These are phyloP conservation scores for Chloropsis cyanopogon DNA, from an alignment of 2,113 vertebrate species.

Conservation along the genomic window DNA sequence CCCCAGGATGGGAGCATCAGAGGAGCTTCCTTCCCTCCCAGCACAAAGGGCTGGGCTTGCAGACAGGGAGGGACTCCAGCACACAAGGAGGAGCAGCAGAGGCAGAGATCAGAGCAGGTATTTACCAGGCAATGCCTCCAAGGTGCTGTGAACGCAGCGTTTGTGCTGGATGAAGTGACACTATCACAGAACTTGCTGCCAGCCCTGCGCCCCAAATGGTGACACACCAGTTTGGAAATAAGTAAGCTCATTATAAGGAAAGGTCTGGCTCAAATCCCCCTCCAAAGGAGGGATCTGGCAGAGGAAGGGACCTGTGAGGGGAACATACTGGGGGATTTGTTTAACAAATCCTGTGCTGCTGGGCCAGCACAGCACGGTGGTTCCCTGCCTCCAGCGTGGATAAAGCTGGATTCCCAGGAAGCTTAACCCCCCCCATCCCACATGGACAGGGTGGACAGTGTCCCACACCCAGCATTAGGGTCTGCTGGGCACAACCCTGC, in stretches of 20 bases:
- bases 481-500: neutral
- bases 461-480: neutral
- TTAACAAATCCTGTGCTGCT: neutral
- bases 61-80: neutral
- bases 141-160: conserved; percentile 23
- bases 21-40: neutral
- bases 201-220: neutral
- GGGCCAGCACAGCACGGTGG: neutral
- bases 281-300: conserved; percentile 10
- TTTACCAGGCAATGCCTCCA: neutral
- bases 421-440: neutral
- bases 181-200: neutral
- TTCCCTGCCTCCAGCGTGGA: neutral
- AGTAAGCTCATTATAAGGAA: neutral
- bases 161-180: conserved; percentile 36
- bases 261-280: neutral
- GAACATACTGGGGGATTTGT: conserved; percentile 38
- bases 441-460: neutral
- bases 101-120: conserved; percentile 26
- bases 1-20: rapidly evolving
- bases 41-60: neutral
- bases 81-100: neutral
- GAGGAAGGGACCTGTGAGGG: neutral
- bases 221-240: conserved; percentile 1
- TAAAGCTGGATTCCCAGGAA: neutral